phyloP scores from a whole-genome alignment of 2,113 vertebrate species.

The Sorex fumeus region DNA sequence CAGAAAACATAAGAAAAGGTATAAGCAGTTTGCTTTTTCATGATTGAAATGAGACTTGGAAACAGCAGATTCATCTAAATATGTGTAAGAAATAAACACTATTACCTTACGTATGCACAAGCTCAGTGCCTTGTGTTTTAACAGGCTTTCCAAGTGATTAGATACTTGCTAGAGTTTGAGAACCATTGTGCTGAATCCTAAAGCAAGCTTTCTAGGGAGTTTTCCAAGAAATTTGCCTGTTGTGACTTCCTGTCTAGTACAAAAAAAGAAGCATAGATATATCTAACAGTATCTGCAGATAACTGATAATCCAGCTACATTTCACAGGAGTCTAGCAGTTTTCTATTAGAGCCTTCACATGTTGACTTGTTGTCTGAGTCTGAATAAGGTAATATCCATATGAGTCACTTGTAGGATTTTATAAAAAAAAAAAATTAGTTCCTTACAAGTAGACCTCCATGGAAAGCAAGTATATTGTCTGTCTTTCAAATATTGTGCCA shows the following conservation, averaged over 20 bases:
- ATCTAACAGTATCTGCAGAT: neutral
- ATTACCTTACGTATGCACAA: neutral
- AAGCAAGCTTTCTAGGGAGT: neutral
- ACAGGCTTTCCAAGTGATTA: neutral
- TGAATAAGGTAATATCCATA: neutral
- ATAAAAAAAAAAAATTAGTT: constrained; percentile 8
- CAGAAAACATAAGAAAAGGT: neutral
- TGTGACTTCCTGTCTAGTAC: neutral
- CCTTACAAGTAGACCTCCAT: neutral
- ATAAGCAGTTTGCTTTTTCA: neutral
- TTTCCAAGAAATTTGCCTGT: neutral
- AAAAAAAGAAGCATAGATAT: neutral
- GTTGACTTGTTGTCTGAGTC: neutral
- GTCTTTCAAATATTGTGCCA: constrained; percentile 18
- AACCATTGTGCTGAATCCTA: neutral
- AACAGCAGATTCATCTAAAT: neutral
- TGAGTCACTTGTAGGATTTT: neutral
- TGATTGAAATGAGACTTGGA: neutral
- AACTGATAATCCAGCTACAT: neutral
- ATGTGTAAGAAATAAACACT: neutral
- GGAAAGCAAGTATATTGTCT: neutral
- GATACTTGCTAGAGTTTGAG: neutral
- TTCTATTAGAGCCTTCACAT: too few species aligned
- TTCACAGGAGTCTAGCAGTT: neutral
- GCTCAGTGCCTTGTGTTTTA: neutral